Evolutionary conservation across 2,113 vertebrate species (phyloP).

Genomic region (Plectropomus leopardus): DNA sequence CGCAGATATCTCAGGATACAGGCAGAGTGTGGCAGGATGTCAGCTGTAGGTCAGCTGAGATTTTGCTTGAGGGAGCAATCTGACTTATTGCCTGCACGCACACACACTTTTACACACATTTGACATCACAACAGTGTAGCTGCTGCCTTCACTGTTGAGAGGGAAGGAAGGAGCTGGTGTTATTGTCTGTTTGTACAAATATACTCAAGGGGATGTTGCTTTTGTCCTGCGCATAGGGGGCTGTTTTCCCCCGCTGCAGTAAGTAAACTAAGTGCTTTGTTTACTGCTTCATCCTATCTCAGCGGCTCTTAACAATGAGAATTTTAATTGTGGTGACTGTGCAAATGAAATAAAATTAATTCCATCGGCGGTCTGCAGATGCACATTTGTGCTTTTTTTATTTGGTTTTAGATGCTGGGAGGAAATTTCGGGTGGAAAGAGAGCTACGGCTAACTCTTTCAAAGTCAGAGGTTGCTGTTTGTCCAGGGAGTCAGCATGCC

Average conservation of each 20-base stretch:
- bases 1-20: conserved; percentile 14
- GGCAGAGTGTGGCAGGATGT: conserved; percentile 44
- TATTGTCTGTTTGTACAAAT: conserved; percentile 64
- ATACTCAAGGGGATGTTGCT: conserved; percentile 48
- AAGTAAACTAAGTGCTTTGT: conserved; percentile 53
- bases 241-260: conserved; percentile 35
- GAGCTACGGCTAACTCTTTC: conserved; percentile 45
- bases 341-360: conserved; percentile 37
- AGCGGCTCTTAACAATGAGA: conserved; percentile 27
- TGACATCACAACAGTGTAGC: conserved; percentile 37
- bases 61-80: conserved; percentile 62
- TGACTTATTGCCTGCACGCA: conserved; percentile 35
- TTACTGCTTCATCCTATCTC: conserved; percentile 29
- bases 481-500: conserved; percentile 66
- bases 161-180: conserved; percentile 11
- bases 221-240: conserved; percentile 29
- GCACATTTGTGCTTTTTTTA: conserved; percentile 13
- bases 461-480: conserved; percentile 69
- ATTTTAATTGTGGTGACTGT: conserved; percentile 50
- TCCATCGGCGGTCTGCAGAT: conserved; percentile 16
- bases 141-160: conserved; percentile 38
- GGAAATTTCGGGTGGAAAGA: conserved; percentile 9
- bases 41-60: conserved; percentile 63
- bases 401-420: neutral
- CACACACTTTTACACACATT: conserved; percentile 21